Conservation (phyloP, 30 jellyfish, hydroid and myxozoan species). For the Pelagia noctiluca region DNA sequence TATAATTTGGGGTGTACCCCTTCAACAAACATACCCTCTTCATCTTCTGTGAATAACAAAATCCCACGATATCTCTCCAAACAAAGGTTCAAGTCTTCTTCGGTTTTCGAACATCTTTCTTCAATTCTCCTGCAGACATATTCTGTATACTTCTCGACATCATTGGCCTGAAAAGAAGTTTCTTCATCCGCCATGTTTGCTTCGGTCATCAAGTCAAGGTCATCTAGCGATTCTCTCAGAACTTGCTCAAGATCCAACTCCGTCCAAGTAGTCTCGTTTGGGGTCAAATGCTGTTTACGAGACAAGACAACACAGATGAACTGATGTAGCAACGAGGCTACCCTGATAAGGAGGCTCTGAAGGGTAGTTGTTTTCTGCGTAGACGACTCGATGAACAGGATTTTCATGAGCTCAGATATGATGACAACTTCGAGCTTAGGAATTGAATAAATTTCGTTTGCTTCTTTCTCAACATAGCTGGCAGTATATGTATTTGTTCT, state of each 20-base stretch:
- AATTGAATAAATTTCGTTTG: not conserved
- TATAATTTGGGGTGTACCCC: no score
- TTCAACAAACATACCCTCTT: no score
- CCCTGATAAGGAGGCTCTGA: constrained; percentile 13
- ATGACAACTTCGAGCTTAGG: constrained; percentile 55
- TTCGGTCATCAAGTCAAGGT: constrained; percentile 53
- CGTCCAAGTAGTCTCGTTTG: constrained; percentile 66
- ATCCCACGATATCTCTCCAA: constrained; percentile 43
- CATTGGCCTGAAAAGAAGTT: constrained; percentile 43
- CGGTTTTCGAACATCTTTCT: constrained; percentile 57
- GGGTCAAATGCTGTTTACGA: constrained; percentile 26
- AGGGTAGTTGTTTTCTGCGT: no score
- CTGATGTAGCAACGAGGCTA: constrained; percentile 23
- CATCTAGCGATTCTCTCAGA: constrained; percentile 61
- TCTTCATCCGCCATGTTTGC: constrained; percentile 23
- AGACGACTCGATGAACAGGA: not conserved
- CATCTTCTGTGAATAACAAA: constrained; percentile 33
- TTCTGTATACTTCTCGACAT: constrained; percentile 35
- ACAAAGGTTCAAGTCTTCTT: constrained; percentile 60
- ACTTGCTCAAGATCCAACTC: constrained; percentile 63
- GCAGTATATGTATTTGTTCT: not conserved
- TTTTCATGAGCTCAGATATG: constrained; percentile 63
- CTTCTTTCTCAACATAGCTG: not conserved
- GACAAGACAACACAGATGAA: constrained; percentile 27
- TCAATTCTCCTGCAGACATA: constrained; percentile 47